These are phyloP conservation scores for Melinopterus prodromus DNA, from an alignment of 2,888 invertebrate genomes.

Conservation along the genomic window DNA sequence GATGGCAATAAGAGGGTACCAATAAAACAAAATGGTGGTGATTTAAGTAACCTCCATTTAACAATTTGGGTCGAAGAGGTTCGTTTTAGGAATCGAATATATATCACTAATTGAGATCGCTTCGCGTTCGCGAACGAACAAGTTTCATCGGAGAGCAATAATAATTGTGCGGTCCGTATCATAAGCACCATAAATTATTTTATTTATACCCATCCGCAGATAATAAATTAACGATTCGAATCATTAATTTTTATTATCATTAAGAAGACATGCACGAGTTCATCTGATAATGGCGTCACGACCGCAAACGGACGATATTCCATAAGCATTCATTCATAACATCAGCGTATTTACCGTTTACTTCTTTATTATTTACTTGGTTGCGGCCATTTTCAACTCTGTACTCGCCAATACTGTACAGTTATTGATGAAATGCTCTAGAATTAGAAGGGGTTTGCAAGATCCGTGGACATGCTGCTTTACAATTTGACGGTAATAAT, in stretches of 20 bases:
- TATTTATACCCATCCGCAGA: neutral
- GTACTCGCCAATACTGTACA: no score
- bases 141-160: neutral
- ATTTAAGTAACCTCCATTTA: no score
- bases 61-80: no score
- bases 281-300: slow-evolving; percentile 17
- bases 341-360: slow-evolving; percentile 7
- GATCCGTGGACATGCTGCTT: no score
- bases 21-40: no score
- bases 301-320: slow-evolving; percentile 8
- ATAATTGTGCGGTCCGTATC: neutral
- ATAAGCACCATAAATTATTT: neutral
- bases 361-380: neutral
- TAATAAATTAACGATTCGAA: slow-evolving; percentile 31
- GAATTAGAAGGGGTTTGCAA: no score
- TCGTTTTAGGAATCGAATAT: neutral
- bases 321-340: slow-evolving; percentile 6
- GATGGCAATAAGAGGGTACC: no score
- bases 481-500: no score
- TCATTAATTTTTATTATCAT: slow-evolving; percentile 34
- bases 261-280: slow-evolving; percentile 31
- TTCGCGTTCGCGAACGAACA: neutral
- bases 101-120: neutral
- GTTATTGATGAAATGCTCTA: no score
- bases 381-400: neutral